Base-by-base conservation (phyloP, 2,113 vertebrate genomes). In the Entelurus aequoreus region DNA sequence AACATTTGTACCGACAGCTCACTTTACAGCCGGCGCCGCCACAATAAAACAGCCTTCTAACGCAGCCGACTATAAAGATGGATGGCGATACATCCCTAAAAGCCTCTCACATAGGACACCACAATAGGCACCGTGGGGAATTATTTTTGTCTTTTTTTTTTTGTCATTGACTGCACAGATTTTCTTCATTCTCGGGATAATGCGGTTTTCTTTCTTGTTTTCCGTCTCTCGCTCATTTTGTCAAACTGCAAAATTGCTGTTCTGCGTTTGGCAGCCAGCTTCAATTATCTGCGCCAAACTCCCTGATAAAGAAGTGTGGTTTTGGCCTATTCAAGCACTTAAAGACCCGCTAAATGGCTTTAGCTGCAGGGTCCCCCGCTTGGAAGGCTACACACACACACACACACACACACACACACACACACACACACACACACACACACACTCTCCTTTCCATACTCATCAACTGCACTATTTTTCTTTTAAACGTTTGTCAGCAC, bases 231-330 rank as follows among this genome's bases (percentile, higher is more conserved):
- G 69, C 58, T 46, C 52, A 28, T 60, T 60, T 60, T 57, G 40
- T 57, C 77, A 71, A 84, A 82, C 75, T 74, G 73, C 75, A 77
- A 80, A 84, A 82, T 86, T 78, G 75, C 80, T 53, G 56, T 73
- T 77, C 65, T 76, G 78, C 69, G 49, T 77, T 81, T 60, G 69
- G 70, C 65, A 84, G 78, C 81, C 77, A 80, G 68, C 73, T 78
- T 81, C 54, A 75, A 86, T 84, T 83, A 88, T 86, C 80, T 76
- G 70, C 65, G 69, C 63, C 84, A 81, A 82, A 84, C 86, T 84
- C 80, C 71, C 79, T 71, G 82, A 86, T 88, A 86, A 80, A 84
- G 77, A 80, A 84, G 71, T 67, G 75, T 71, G 78, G 84, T 84
- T 80, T 72, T 63, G 78, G 69, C 69, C 72, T 77, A 77, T 85